Conservation (phyloP, 2,888 invertebrate species). For the Diarsia mendica region DNA sequence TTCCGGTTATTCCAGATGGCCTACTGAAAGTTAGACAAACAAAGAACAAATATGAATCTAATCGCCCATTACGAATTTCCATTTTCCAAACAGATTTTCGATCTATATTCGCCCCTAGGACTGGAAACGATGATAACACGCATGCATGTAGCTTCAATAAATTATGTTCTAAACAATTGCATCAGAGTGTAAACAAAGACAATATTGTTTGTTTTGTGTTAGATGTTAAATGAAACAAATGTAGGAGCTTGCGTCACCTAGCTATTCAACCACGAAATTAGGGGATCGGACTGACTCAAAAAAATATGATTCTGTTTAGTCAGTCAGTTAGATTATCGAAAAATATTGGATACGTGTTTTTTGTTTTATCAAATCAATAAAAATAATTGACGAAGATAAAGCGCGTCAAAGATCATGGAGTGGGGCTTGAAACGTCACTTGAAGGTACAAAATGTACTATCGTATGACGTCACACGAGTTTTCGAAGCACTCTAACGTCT, state of each 20-base stretch:
- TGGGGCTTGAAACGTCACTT: too few species aligned
- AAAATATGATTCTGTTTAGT: too few species aligned
- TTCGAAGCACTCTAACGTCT: too few species aligned
- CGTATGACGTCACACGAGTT: too few species aligned
- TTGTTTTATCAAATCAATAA: too few species aligned
- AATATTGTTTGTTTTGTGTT: constrained; percentile 17
- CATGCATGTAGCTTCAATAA: neutral
- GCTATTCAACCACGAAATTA: neutral
- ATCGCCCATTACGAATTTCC: neutral
- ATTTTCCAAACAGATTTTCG: neutral
- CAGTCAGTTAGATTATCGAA: too few species aligned
- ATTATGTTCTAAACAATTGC: constrained; percentile 30
- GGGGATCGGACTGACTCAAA: too few species aligned
- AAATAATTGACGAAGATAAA: too few species aligned
- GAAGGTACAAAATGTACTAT: too few species aligned
- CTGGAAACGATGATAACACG: neutral
- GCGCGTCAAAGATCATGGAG: too few species aligned
- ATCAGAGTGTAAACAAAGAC: constrained; percentile 9
- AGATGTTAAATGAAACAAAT: constrained; percentile 7
- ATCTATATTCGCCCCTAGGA: neutral
- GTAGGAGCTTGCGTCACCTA: neutral
- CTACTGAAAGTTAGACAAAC: neutral
- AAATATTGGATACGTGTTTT: too few species aligned
- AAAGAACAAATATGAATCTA: neutral
- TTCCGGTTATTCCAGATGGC: neutral